Evolutionary conservation across 1,140 invertebrate species (phyloP), one percentile per base, ranked within the genome.

Genomic region (Berghia stephanieae): DNA sequence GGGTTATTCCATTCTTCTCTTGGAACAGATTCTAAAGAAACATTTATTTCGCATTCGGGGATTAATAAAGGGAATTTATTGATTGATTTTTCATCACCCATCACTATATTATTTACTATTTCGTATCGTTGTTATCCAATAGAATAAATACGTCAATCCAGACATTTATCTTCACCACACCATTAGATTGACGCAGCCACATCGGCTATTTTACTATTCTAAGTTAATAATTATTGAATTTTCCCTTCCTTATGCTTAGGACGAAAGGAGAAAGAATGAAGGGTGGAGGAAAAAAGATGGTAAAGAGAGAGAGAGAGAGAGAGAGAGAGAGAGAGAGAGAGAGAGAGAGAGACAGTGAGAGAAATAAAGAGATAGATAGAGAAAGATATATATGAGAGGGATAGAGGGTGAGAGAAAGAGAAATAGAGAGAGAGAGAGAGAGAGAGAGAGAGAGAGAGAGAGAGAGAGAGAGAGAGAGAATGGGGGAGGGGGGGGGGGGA

Each of bases 81-180:
- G 43, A 42, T 86, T 84, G 85, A 86, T 85, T 66, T 84, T 84
- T 18, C 82, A 83, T 75, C 72, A 80, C 18, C 46, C 85, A n/a
- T n/a, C n/a, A n/a, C n/a, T 38, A n/a, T 16, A 34, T 69, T 69
- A 13, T 18, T 34, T 5, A 16, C 27, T 4, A 27, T 55, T 34
- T 18, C 43, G 24, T 43, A 60, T 49, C n/a, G 24, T n/a, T n/a
- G n/a, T 63, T 34, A 63, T 34, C 18, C 43, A 27, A 4, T 46
- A 43, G 0, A 44, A 52, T 27, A 72, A 83, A 85, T 34, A 83
- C 83, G 10, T 82, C 83, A 8, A 79, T 76, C 60, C 60, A 27
- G n/a, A 75, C 71, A 3, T 38, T 44, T 10, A 84, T 78, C 52
- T 85, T 81, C 70, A 57, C 63, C n/a, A 85, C 83, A 0, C n/a